Conservation (phyloP, 2,797 vertebrate species). For the Eupleurogrammus muticus region DNA sequence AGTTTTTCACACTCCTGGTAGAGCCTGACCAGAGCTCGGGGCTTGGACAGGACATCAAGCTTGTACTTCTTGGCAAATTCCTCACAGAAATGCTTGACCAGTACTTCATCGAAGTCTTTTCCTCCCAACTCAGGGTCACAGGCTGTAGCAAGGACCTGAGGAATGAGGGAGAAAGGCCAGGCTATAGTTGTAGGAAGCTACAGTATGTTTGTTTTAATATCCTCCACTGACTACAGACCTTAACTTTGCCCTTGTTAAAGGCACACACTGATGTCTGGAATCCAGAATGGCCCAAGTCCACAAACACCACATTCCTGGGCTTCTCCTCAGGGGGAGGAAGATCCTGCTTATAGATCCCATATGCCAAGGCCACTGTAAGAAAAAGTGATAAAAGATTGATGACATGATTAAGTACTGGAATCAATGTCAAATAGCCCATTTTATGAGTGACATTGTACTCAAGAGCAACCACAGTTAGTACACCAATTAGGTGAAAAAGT, state of each 20-base stretch:
- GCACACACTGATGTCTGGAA: slow-evolving; percentile 97
- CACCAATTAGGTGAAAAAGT: too few relatives aligned
- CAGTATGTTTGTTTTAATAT: not conserved
- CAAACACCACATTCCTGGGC: slow-evolving; percentile 97
- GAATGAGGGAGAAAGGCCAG: not conserved
- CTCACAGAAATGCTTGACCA: slow-evolving; percentile 94
- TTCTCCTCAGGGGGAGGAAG: slow-evolving; percentile 95
- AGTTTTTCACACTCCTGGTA: slow-evolving; percentile 98
- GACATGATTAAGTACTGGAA: not conserved
- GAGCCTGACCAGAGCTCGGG: slow-evolving; percentile 92
- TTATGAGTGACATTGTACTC: not conserved
- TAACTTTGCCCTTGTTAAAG: slow-evolving; percentile 98
- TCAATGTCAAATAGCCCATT: not conserved
- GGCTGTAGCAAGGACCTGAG: slow-evolving; percentile 92
- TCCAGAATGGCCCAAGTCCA: slow-evolving; percentile 95
- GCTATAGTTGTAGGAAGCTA: not conserved
- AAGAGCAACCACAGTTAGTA: not conserved
- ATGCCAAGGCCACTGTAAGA: slow-evolving; percentile 92
- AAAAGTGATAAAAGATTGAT: slow-evolving; percentile 1
- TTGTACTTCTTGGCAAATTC: slow-evolving; percentile 97
- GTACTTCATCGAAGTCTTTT: slow-evolving; percentile 93
- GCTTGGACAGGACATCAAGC: slow-evolving; percentile 93
- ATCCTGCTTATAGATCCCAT: slow-evolving; percentile 99
- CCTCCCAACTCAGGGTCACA: slow-evolving; percentile 94
- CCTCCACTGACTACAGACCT: slow-evolving; percentile 82